Evolutionary conservation across 2,888 invertebrate genomes (phyloP).

Genomic region (Heteromurus nitidus): DNA sequence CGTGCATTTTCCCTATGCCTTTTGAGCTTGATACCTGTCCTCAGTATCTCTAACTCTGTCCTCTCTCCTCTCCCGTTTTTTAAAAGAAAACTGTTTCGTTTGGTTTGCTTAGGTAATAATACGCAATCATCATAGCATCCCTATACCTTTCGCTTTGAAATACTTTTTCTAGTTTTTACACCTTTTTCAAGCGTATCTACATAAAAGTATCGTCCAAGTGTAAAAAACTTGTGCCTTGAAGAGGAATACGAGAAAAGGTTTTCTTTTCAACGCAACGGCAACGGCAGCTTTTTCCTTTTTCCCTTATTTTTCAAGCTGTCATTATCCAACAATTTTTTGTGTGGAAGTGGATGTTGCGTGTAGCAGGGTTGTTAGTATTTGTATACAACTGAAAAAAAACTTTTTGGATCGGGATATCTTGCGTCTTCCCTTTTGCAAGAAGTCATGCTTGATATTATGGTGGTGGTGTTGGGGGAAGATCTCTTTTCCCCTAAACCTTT

Average conservation of each 20-base stretch:
- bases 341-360: not conserved
- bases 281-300: not conserved
- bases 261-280: conserved; percentile 7
- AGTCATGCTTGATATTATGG: no score
- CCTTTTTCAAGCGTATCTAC: conserved; percentile 2
- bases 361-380: not conserved
- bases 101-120: conserved; percentile 30
- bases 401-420: conserved; percentile 1
- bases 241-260: not conserved
- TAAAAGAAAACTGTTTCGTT: conserved; percentile 15
- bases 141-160: no score
- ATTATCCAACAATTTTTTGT: not conserved
- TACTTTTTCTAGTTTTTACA: conserved; percentile 19
- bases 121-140: no score
- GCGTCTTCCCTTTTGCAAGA: not conserved
- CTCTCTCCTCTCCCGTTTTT: not conserved
- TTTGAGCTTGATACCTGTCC: conserved; percentile 28
- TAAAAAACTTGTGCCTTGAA: conserved; percentile 22
- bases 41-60: not conserved
- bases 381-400: not conserved
- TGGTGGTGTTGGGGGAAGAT: conserved; percentile 34
- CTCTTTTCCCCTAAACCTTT: conserved; percentile 23
- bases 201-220: conserved; percentile 27
- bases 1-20: conserved; percentile 6
- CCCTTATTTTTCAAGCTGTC: conserved; percentile 13